These are phyloP conservation scores for Merops nubicus DNA, from an alignment of 2,113 vertebrate genomes.

Conservation along the genomic window DNA sequence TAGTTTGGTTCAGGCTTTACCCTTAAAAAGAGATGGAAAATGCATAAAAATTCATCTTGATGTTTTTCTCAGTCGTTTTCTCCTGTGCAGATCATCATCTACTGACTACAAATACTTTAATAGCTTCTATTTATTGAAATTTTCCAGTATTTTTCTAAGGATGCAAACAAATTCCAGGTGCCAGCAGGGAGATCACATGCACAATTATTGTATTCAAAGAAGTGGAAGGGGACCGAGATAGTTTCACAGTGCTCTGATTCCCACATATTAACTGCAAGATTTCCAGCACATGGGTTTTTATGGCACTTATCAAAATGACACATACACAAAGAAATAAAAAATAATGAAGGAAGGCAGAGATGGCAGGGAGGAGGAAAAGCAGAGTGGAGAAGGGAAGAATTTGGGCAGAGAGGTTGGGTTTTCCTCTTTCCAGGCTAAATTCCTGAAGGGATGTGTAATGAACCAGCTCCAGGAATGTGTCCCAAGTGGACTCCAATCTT, in stretches of 20 bases:
- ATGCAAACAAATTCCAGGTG: neutral
- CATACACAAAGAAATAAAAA: neutral
- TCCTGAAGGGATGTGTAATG: conserved; percentile 10
- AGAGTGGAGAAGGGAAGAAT: neutral
- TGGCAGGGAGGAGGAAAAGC: neutral
- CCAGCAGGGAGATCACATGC: neutral
- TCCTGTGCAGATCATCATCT: too few species aligned
- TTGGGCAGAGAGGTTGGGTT: neutral
- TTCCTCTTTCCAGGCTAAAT: neutral
- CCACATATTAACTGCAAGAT: neutral
- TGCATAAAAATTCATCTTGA: neutral
- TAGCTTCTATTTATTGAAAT: neutral
- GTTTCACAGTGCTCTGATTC: neutral
- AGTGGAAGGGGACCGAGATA: neutral
- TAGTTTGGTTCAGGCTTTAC: neutral
- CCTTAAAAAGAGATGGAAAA: neutral
- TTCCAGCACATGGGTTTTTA: neutral
- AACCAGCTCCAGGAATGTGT: neutral
- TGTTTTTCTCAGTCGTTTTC: neutral
- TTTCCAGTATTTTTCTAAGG: neutral
- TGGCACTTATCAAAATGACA: neutral
- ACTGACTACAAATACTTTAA: neutral
- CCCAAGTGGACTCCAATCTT: neutral
- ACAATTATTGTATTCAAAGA: neutral
- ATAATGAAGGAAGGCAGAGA: neutral